These are phyloP conservation scores for Pithys albifrons DNA, from an alignment of 2,113 vertebrate species.

Conservation along the genomic window DNA sequence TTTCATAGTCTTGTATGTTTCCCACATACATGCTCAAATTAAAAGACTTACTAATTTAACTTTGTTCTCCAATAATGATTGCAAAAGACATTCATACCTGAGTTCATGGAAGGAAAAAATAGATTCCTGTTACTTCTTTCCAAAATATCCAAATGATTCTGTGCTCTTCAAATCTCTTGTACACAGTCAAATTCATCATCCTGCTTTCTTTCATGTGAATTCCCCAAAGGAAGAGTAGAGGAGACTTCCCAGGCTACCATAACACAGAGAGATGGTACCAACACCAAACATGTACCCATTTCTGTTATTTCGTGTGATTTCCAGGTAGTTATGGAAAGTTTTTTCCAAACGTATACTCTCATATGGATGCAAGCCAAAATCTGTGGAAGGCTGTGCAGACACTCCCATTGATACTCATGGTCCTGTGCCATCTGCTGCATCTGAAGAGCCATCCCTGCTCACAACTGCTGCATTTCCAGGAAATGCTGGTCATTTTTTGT, in stretches of 20 bases:
- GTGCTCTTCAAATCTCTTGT: neutral
- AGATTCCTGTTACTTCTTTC: neutral
- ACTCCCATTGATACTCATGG: neutral
- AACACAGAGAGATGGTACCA: fast-evolving
- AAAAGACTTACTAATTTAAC: neutral
- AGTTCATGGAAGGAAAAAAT: neutral
- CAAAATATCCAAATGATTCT: neutral
- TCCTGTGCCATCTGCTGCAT: neutral
- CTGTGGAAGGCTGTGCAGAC: neutral
- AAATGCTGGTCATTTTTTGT: neutral
- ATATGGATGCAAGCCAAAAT: neutral
- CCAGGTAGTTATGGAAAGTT: neutral
- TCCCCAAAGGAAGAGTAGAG: neutral
- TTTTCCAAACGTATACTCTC: neutral
- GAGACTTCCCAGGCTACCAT: neutral
- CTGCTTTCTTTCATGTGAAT: neutral
- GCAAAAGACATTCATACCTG: neutral
- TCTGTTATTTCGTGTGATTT: neutral
- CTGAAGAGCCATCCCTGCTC: neutral
- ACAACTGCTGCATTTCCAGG: neutral
- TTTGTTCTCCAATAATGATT: neutral
- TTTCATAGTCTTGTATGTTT: no score
- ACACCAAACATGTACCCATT: neutral
- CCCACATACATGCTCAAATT: neutral
- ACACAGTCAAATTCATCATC: neutral